These are phyloP conservation scores for Melinaea marsaeus DNA, from an alignment of 2,888 invertebrate genomes.

Conservation along the genomic window DNA sequence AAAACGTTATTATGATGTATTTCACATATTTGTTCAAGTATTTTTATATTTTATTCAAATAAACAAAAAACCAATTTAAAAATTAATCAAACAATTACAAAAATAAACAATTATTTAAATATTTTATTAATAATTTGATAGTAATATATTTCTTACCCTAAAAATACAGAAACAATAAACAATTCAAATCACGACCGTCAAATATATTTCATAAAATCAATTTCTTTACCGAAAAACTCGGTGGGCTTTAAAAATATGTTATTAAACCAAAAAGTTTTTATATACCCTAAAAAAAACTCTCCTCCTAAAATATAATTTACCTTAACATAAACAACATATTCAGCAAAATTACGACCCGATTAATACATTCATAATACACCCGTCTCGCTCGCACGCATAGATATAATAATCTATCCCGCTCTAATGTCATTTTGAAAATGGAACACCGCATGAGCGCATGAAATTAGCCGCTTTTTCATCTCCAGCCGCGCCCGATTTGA, in stretches of 20 bases:
- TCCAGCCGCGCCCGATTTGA: conserved; percentile 68
- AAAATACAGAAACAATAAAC: no score
- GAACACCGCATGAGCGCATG: conserved; percentile 67
- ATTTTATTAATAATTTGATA: no score
- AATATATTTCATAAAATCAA: conserved; percentile 2
- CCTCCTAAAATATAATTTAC: conserved; percentile 39
- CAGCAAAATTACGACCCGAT: conserved; percentile 69
- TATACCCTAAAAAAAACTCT: conserved; percentile 27
- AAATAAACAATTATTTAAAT: no score
- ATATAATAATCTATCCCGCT: conserved; percentile 35
- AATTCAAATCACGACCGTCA: not conserved
- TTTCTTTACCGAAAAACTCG: not conserved
- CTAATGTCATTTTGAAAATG: conserved; percentile 65
- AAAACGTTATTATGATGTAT: not conserved
- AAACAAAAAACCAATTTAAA: no score
- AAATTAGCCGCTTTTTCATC: conserved; percentile 74
- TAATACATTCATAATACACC: conserved; percentile 68
- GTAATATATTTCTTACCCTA: no score
- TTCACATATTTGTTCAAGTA: not conserved
- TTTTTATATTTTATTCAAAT: no score
- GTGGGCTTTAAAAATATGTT: conserved; percentile 25
- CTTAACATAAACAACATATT: conserved; percentile 63
- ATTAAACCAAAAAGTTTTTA: conserved; percentile 28
- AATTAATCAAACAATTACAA: no score
- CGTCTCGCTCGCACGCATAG: conserved; percentile 37